Evolutionary conservation across 2,797 vertebrate species (phyloP).

Genomic region (Brotula barbata): DNA sequence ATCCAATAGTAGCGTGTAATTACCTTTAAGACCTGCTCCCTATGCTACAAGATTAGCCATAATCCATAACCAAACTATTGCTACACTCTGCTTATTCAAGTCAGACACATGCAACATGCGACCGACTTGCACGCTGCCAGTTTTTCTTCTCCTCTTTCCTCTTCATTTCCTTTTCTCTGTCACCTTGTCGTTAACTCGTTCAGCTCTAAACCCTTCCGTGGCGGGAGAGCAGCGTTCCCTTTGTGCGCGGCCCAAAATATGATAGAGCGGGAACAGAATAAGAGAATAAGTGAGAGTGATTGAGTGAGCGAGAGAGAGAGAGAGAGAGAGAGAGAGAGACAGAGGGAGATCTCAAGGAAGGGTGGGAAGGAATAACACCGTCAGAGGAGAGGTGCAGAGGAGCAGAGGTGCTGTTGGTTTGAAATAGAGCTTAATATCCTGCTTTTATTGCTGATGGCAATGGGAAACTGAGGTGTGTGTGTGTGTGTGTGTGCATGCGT

Average conservation of each 20-base stretch:
- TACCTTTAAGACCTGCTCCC: conserved; percentile 75
- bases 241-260: conserved; percentile 46
- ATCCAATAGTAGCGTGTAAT: conserved; percentile 76
- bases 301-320: conserved; percentile 1
- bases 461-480: conserved; percentile 17
- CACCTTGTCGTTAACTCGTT: conserved; percentile 47
- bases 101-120: conserved; percentile 53
- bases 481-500: conserved; percentile 28
- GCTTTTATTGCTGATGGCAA: conserved; percentile 65
- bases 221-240: conserved; percentile 40
- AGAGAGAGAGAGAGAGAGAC: background rate
- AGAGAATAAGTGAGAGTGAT: conserved; percentile 26
- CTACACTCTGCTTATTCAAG: conserved; percentile 65
- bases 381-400: conserved; percentile 56
- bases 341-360: conserved; percentile 14
- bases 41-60: conserved; percentile 73
- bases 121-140: conserved; percentile 30
- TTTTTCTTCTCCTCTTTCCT: conserved; percentile 41
- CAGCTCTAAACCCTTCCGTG: conserved; percentile 43
- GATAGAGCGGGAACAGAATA: background rate
- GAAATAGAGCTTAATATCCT: conserved; percentile 74
- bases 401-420: conserved; percentile 68
- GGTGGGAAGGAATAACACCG: conserved; percentile 63
- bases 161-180: conserved; percentile 25
- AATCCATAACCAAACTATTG: conserved; percentile 76